phyloP scores from a whole-genome alignment of 2,797 vertebrate genomes.

The Lepus townsendii region DNA sequence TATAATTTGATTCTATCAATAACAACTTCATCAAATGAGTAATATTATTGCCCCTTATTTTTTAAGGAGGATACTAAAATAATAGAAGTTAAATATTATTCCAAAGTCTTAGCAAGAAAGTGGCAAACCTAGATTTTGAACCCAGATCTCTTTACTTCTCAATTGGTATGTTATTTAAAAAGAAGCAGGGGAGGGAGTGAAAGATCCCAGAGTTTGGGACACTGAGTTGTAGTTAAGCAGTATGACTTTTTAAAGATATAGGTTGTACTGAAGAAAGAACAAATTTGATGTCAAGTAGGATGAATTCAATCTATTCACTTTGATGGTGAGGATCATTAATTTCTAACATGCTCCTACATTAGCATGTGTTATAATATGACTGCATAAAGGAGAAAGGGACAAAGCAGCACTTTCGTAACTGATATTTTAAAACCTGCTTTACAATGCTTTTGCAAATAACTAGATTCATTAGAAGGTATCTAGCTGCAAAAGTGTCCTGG shows the following conservation, averaged over 20 bases:
- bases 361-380: slow-evolving; percentile 61
- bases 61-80: slow-evolving; percentile 18
- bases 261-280: slow-evolving; percentile 37
- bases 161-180: not conserved
- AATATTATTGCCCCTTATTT: not conserved
- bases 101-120: not conserved
- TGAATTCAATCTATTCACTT: slow-evolving; percentile 73
- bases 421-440: slow-evolving; percentile 68
- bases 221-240: not conserved
- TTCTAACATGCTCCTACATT: slow-evolving; percentile 77
- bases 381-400: slow-evolving; percentile 73
- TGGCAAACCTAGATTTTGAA: slow-evolving; percentile 60
- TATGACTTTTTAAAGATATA: slow-evolving; percentile 34
- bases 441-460: slow-evolving; percentile 68
- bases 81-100: not conserved
- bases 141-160: not conserved
- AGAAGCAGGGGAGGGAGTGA: slow-evolving; percentile 22
- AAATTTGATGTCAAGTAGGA: slow-evolving; percentile 67
- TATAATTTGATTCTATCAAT: not conserved
- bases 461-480: slow-evolving; percentile 53
- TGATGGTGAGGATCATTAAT: slow-evolving; percentile 71
- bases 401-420: slow-evolving; percentile 61
- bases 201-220: not conserved
- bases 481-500: slow-evolving; percentile 51
- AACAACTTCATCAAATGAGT: not conserved